Base-by-base conservation (phyloP, 2,797 vertebrate species). In the Bucorvus abyssinicus region DNA sequence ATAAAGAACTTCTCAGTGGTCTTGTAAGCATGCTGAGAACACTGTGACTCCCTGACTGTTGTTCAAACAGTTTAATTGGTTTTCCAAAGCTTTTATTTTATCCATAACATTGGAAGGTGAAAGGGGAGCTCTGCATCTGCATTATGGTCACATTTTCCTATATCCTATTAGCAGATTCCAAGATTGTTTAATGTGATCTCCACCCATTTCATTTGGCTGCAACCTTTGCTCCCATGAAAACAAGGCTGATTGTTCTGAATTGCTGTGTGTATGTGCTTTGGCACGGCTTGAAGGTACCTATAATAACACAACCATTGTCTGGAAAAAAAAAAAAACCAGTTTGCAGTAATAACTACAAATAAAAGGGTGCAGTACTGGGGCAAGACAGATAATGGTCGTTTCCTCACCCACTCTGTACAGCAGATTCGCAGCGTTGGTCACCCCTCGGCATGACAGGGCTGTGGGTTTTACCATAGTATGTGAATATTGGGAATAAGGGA, bases 141-240 rank as follows among this genome's bases (percentile, higher is more conserved):
- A 85, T 97, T 94, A 94, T 91, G 89, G 92, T 98, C 96, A 98
- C 95, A 97, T 98, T 98, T 98, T 98, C 98, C 98, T 97, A 96
- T 97, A 97, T 98, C 97, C 97, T 96, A 97, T 97, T 97, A 97
- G 96, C 95, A 97, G 97, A 98, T 98, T 98, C 96, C 97, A 98
- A 97, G 98, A 96, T 98, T 97, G 96, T 98, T 97, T 97, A 96
- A 97, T 97, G 83, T 94, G 94, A 96, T 98, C 96, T 96, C 97
- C 98, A 98, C 98, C 98, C 98, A 97, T 97, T 97, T 98, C 89
- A 92, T 98, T 98, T 98, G 98, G 97, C 98, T 94, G 87, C 96
- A 97, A 93, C 94, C 97, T 97, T 97, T 97, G 96, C 97, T 97
- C 96, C 97, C 95, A 94, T 97, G 97, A 97, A 98, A 97, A 96